Evolutionary conservation across 1,140 invertebrate genomes (phyloP), one percentile per base, ranked within the genome.

Genomic region (Coelopa frigida): DNA sequence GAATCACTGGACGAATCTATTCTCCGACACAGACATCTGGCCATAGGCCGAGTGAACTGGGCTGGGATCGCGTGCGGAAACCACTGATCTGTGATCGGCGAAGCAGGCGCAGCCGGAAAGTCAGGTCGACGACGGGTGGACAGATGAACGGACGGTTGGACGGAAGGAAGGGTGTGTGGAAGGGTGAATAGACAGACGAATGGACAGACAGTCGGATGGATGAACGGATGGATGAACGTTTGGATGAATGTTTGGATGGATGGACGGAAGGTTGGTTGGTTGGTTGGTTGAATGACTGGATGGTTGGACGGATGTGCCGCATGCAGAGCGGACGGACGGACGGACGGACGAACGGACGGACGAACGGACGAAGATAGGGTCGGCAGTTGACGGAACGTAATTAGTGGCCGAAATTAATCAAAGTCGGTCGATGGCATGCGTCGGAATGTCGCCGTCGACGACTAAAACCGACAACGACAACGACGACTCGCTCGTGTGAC

Each of bases 341-440:
- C n/a, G n/a, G n/a, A n/a, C n/a, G n/a, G n/a, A n/a, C n/a, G n/a
- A n/a, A n/a, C n/a, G n/a, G n/a, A n/a, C n/a, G n/a, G n/a, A n/a
- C n/a, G n/a, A n/a, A n/a, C n/a, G n/a, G n/a, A n/a, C n/a, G n/a
- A n/a, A n/a, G n/a, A 42, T 29, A 42, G 40, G 32, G 27, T 27
- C 27, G 32, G 27, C 40, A 42, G 40, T 42, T 42, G 24, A 42
- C 40, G 32, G 40, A 23, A 11, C 40, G 17, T 42, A 42, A 42
- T 42, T 42, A 31, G 40, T 42, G 40, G 27, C 40, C 15, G 21
- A 42, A 42, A 42, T 42, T 42, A 42, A 42, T 42, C 40, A 42
- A 42, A 29, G 40, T 29, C 40, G n/a, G 22, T 26, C 14, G 17
- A 24, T 29, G 24, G 26, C 21, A 20, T 17, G 24, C 27, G 27